Base-by-base conservation (phyloP, 2,797 vertebrate genomes). In the Galagoides demidoff region DNA sequence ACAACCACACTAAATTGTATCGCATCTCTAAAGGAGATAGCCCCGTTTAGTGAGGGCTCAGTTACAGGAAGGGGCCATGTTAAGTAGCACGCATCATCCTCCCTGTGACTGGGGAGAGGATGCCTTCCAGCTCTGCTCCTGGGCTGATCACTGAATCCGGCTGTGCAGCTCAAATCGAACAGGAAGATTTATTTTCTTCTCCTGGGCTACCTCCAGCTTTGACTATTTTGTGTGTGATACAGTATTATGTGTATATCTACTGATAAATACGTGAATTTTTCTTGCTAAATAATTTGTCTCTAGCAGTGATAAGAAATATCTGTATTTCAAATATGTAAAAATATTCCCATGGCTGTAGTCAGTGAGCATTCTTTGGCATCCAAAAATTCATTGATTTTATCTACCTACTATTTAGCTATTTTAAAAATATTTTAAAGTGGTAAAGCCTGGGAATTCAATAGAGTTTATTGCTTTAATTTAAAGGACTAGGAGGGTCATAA, bases 1-100 rank as follows among this genome's bases (percentile, higher is more conserved):
- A 98, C 97, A 96, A 92, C 97, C 90, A 20, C 94, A 76, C 94
- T 95, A 97, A 97, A 97, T 96, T 87, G 96, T 97, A 97, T 97
- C 93, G 13, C 96, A 93, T 97, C 98, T 97, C 79, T 91, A 70
- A 86, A 96, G 92, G 96, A 97, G 97, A 98, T 98, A 97, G 97
- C 96, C 96, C 96, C 79, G 81, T 93, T 96, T 94, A 96, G 97
- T 34, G 59, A 96, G 97, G 97, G 97, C 96, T 90, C 95, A 0
- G 86, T 39, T 87, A 94, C 92, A 94, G 1, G 37, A 81, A 89
- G 83, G 89, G 97, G 96, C 90, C 96, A 59, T 79, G 95, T 92
- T 39, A 45, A 68, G 82, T 49, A 22, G 52, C 70, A 61, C 37
- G 85, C 57, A n/a, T 87, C 88, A 29, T 87, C 81, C 37, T 77